These are phyloP conservation scores for Pygmarrhopalites habei DNA, from an alignment of 1,140 invertebrate genomes.

Conservation along the genomic window DNA sequence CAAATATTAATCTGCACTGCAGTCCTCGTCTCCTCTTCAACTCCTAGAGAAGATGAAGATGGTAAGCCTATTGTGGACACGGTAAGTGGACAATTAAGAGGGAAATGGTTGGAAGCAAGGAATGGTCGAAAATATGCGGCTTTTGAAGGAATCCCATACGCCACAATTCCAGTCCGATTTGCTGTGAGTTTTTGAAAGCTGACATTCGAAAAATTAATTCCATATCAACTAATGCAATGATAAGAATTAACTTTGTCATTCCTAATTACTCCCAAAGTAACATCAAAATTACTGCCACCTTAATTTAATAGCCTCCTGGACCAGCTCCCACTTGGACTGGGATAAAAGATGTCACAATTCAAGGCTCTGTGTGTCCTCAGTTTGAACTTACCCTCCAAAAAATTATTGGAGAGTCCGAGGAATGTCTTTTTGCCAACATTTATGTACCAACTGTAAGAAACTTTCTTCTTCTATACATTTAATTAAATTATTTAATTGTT, in stretches of 20 bases:
- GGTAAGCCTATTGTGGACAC: neutral
- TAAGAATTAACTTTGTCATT: neutral
- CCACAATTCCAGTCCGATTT: neutral
- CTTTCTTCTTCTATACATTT: neutral
- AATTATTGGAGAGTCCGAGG: neutral
- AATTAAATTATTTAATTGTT: neutral
- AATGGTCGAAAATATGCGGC: neutral
- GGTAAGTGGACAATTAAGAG: neutral
- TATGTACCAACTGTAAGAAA: neutral
- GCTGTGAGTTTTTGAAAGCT: no score
- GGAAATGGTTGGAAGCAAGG: neutral
- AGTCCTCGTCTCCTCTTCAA: no score
- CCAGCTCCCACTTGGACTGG: neutral
- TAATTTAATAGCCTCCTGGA: neutral
- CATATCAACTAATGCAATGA: neutral
- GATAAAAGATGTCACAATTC: neutral
- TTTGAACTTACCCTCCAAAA: neutral
- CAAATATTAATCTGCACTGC: no score
- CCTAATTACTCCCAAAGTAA: neutral
- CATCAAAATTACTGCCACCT: no score
- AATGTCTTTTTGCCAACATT: constrained; percentile 10
- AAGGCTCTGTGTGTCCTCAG: constrained; percentile 1
- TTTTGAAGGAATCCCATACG: neutral
- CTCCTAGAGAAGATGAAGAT: no score
- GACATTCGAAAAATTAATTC: no score